phyloP scores from a whole-genome alignment of 2,113 vertebrate species.

The Peromyscus californicus region DNA sequence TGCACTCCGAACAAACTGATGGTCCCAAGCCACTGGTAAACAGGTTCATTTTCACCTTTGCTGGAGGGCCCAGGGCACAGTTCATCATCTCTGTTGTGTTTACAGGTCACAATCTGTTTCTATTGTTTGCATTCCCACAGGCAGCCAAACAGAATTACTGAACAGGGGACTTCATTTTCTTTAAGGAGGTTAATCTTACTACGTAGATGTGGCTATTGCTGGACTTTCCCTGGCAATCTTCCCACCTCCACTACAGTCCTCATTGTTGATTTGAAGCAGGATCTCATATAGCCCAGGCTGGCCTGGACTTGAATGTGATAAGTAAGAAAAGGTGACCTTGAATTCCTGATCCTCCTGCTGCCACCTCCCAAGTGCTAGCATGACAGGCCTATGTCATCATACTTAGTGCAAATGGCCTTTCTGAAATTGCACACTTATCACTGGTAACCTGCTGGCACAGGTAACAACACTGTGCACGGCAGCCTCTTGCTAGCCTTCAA shows the following conservation, averaged over 20 bases:
- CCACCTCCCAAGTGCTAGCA: neutral
- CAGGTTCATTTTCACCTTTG: neutral
- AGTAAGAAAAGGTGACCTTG: neutral
- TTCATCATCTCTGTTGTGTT: neutral
- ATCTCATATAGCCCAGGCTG: neutral
- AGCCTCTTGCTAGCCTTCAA: neutral
- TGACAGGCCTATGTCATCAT: neutral
- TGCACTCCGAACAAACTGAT: neutral
- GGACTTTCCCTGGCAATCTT: neutral
- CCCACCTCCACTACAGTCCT: neutral
- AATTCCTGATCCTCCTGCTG: neutral
- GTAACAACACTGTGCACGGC: fast-evolving
- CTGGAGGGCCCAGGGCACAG: neutral
- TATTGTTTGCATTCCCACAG: neutral
- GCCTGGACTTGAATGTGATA: neutral
- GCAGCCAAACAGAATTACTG: neutral
- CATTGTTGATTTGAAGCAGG: neutral
- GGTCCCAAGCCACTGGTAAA: too few species aligned
- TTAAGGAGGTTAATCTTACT: neutral
- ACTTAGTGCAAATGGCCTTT: neutral
- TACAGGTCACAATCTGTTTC: slow-evolving; percentile 17
- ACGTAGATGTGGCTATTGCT: neutral
- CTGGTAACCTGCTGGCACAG: neutral
- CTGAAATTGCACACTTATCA: neutral
- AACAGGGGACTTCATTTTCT: neutral